Evolutionary conservation across 1,140 invertebrate genomes (phyloP).

Genomic region (Galendromus occidentalis): DNA sequence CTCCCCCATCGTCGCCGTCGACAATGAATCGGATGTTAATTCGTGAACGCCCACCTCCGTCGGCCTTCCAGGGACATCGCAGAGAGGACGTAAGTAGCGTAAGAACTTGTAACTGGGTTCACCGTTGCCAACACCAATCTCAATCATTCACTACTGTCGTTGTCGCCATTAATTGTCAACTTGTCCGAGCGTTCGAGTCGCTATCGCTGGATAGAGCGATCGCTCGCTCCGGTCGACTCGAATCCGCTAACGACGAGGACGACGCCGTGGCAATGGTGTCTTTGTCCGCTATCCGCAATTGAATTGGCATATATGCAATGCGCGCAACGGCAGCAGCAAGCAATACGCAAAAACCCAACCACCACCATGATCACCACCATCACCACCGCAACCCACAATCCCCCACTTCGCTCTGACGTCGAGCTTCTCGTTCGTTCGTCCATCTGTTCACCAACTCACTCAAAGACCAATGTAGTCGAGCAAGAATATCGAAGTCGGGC

Average conservation of each 20-base stretch:
- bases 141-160: conserved; percentile 15
- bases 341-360: conserved; percentile 2
- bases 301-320: neutral
- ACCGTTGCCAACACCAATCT: too few species aligned
- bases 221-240: too few species aligned
- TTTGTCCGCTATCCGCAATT: neutral
- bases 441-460: neutral
- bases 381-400: conserved; percentile 12
- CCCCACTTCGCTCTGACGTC: conserved; percentile 10
- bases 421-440: neutral
- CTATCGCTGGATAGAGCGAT: too few species aligned
- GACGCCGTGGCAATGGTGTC: conserved; percentile 7
- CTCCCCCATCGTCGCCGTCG: conserved; percentile 13
- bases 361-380: conserved; percentile 7
- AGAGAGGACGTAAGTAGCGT: conserved; percentile 11
- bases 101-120: too few species aligned
- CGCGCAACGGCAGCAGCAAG: conserved; percentile 8
- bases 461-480: neutral
- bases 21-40: neutral
- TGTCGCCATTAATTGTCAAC: conserved; percentile 12
- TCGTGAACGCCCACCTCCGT: conserved; percentile 10
- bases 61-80: conserved; percentile 13
- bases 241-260: too few species aligned
- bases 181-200: neutral
- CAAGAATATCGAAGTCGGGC: neutral